Percentiles rank a stretch among this genome's conserved stretches.
phyloP scores from a whole-genome alignment of 37 sponge, comb jelly and placozoan species.

The Crambe crambe region DNA sequence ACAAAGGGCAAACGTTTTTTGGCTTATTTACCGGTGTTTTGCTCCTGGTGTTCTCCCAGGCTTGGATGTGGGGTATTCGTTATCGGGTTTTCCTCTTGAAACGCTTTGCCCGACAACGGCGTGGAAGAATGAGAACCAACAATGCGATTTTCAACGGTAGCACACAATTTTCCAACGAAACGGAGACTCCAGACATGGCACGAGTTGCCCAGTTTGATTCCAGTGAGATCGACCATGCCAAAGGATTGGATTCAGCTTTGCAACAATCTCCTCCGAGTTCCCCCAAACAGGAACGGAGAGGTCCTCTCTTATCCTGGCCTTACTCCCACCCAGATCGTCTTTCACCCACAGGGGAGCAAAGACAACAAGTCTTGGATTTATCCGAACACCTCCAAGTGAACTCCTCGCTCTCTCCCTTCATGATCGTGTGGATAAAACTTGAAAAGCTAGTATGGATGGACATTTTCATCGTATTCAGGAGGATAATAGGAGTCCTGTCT shows the following conservation, averaged over 20 bases:
- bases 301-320: slow-evolving; percentile 52
- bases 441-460: slow-evolving; percentile 60
- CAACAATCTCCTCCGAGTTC: not conserved
- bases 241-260: not conserved
- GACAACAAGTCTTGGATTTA: not conserved
- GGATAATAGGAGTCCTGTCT: slow-evolving; percentile 30
- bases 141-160: no score
- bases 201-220: not conserved
- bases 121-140: not conserved
- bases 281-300: not conserved
- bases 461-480: slow-evolving; percentile 28
- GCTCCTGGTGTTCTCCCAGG: slow-evolving; percentile 38
- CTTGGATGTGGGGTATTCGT: slow-evolving; percentile 23
- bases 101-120: not conserved
- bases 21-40: slow-evolving; percentile 63
- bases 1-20: slow-evolving; percentile 84
- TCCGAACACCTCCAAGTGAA: not conserved
- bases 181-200: not conserved
- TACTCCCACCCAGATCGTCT: slow-evolving; percentile 46
- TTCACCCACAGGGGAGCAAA: not conserved
- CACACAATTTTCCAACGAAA: not conserved
- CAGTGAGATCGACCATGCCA: not conserved
- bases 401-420: not conserved
- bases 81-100: not conserved
- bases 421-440: slow-evolving; percentile 37